Evolutionary conservation across 2,888 invertebrate species (phyloP).

Genomic region (Polylopha cassiicola): DNA sequence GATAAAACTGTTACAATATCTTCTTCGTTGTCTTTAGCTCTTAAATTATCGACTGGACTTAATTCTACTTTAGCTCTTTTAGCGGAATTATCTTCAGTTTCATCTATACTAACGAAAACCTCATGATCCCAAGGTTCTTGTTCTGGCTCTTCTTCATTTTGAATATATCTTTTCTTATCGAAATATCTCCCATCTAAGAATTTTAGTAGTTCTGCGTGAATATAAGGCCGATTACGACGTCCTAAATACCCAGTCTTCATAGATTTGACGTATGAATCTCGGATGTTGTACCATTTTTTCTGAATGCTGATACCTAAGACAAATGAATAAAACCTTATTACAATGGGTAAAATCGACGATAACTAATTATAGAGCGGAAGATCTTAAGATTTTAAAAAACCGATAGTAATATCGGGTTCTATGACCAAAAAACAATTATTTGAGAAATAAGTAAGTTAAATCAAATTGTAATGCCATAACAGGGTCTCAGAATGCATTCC

Average conservation of each 20-base stretch:
- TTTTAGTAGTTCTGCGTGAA: slow-evolving; percentile 40
- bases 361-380: no score
- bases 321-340: no score
- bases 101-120: slow-evolving; percentile 17
- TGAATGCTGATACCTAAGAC: slow-evolving; percentile 40
- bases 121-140: slow-evolving; percentile 41
- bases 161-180: slow-evolving; percentile 17
- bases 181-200: slow-evolving; percentile 38
- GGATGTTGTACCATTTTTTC: slow-evolving; percentile 48
- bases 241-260: slow-evolving; percentile 25
- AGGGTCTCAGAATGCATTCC: no score
- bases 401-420: no score
- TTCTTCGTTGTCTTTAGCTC: slow-evolving; percentile 21
- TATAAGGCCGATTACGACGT: slow-evolving; percentile 33
- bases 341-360: no score
- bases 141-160: slow-evolving; percentile 31
- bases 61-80: slow-evolving; percentile 26
- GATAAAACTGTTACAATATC: slow-evolving; percentile 42
- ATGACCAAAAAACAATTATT: no score
- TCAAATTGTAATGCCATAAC: no score
- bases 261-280: slow-evolving; percentile 48
- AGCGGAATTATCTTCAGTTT: slow-evolving; percentile 5
- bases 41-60: slow-evolving; percentile 4
- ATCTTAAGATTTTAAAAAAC: no score
- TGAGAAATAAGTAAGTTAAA: no score